Evolutionary conservation across 2,113 vertebrate genomes (phyloP).

Genomic region (Gopherus flavomarginatus): DNA sequence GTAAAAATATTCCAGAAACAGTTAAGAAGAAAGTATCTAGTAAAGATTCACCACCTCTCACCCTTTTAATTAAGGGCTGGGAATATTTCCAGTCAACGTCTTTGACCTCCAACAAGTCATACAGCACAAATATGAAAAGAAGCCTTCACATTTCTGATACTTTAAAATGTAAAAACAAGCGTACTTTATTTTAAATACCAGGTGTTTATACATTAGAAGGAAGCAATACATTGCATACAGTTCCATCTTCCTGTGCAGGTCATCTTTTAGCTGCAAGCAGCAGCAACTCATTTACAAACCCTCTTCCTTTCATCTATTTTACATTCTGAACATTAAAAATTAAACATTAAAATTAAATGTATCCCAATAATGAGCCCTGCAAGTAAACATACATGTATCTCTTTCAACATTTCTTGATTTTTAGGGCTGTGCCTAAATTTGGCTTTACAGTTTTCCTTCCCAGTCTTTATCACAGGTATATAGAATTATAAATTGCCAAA

Average conservation of each 20-base stretch:
- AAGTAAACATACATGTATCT: not conserved
- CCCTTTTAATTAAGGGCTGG: not conserved
- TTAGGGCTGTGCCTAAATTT: not conserved
- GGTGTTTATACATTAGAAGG: not conserved
- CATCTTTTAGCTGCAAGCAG: not conserved
- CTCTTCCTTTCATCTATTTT: not conserved
- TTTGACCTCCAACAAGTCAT: not conserved
- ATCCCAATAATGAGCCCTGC: not conserved
- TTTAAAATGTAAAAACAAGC: not conserved
- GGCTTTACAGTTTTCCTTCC: not conserved
- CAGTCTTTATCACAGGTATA: not conserved
- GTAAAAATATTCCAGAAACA: not conserved
- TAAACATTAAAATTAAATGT: not conserved
- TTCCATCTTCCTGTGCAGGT: not conserved
- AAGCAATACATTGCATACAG: not conserved
- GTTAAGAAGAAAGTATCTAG: not conserved
- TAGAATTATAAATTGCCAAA: not conserved
- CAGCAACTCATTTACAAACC: not conserved
- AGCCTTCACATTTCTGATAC: not conserved
- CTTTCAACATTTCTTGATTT: not conserved
- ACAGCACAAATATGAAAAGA: not conserved
- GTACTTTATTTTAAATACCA: not conserved
- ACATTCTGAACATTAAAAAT: not conserved
- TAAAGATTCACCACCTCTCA: not conserved
- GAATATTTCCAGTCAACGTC: not conserved